phyloP scores from a whole-genome alignment of 2,113 vertebrate genomes.

The Percopsis transmontana region DNA sequence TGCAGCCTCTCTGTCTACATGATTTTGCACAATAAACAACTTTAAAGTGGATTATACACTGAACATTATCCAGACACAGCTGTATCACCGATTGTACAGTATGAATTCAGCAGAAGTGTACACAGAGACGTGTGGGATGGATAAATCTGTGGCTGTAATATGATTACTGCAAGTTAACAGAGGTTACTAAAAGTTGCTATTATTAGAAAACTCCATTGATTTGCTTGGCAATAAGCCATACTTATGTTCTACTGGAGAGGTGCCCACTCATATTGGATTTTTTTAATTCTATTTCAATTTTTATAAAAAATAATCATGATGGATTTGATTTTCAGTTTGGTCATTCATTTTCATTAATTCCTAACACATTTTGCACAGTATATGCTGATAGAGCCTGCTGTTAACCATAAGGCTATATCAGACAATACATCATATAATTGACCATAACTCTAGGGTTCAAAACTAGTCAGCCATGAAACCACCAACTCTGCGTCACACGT shows the following conservation, averaged over 20 bases:
- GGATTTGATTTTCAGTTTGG: too few relatives aligned
- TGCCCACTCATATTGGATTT: too few relatives aligned
- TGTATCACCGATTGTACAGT: not conserved
- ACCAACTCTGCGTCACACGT: constrained; percentile 60
- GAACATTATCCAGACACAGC: not conserved
- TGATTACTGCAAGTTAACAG: constrained; percentile 12
- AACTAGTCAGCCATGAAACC: constrained; percentile 15
- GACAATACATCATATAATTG: not conserved
- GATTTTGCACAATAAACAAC: not conserved
- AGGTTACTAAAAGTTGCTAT: not conserved
- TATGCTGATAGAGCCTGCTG: too few relatives aligned
- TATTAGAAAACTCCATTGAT: not conserved
- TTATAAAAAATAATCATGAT: too few relatives aligned
- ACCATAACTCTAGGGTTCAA: constrained; percentile 9
- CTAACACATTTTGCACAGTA: too few relatives aligned
- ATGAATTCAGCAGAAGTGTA: not conserved
- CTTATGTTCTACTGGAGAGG: too few relatives aligned
- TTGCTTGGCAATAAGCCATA: not conserved
- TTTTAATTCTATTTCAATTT: too few relatives aligned
- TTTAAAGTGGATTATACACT: not conserved
- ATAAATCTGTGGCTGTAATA: not conserved
- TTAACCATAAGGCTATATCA: too few relatives aligned
- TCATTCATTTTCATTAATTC: too few relatives aligned
- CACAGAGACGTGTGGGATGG: not conserved
- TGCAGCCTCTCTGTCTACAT: too few relatives aligned